Percentiles rank a stretch among this genome's conserved stretches.
phyloP scores from a whole-genome alignment of 2,113 vertebrate genomes.

The Suncus etruscus region DNA sequence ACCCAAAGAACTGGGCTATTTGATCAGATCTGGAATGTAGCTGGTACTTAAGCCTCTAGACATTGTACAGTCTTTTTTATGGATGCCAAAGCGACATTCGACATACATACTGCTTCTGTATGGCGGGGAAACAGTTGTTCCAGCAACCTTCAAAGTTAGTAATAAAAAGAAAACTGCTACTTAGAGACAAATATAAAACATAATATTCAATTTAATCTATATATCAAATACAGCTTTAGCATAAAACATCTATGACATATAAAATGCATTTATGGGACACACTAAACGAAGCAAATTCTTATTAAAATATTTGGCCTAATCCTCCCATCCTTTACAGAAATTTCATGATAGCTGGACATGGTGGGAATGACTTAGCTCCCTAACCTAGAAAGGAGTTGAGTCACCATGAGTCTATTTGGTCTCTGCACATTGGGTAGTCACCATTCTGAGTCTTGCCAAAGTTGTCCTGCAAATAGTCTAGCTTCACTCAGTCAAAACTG shows the following conservation, averaged over 20 bases:
- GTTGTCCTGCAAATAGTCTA: conserved; percentile 63
- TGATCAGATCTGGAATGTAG: not conserved
- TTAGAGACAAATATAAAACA: conserved; percentile 85
- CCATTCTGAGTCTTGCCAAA: conserved; percentile 68
- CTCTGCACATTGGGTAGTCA: conserved; percentile 76
- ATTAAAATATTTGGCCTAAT: conserved; percentile 80
- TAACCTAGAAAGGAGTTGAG: conserved; percentile 72
- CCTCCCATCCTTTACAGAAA: conserved; percentile 76
- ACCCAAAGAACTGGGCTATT: conserved; percentile 3
- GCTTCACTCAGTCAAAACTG: conserved; percentile 53
- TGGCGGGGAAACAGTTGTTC: conserved; percentile 80
- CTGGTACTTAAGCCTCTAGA: not conserved
- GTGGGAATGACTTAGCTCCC: conserved; percentile 71
- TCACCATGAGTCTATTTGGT: conserved; percentile 69
- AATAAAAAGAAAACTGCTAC: conserved; percentile 80
- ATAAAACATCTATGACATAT: conserved; percentile 77
- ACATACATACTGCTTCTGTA: conserved; percentile 76
- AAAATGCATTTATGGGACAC: conserved; percentile 70
- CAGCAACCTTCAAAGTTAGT: conserved; percentile 84
- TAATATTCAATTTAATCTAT: conserved; percentile 80
- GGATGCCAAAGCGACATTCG: conserved; percentile 63
- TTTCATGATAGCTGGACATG: conserved; percentile 67
- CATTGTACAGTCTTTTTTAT: not conserved
- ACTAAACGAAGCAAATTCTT: conserved; percentile 79
- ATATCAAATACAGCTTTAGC: conserved; percentile 81